Conservation (phyloP, 2,888 invertebrate genomes). For the Scaptomyza parva region DNA sequence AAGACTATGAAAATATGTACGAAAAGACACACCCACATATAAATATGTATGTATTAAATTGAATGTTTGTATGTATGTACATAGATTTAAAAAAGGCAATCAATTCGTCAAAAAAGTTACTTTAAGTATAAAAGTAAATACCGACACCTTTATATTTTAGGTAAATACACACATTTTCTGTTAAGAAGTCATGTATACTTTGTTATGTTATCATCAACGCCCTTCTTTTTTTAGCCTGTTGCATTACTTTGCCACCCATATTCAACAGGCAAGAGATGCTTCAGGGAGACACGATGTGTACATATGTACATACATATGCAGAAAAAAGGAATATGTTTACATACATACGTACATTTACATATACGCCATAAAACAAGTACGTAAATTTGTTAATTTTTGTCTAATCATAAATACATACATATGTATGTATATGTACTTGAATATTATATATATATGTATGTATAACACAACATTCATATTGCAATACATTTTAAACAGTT, state of each 20-base stretch:
- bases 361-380: no score
- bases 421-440: neutral
- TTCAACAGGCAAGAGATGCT: constrained; percentile 81
- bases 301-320: constrained; percentile 1
- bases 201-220: constrained; percentile 6
- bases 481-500: neutral
- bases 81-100: neutral
- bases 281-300: constrained; percentile 7
- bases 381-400: no score
- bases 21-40: constrained; percentile 43
- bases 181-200: neutral
- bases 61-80: constrained; percentile 2
- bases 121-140: neutral
- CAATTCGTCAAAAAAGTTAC: neutral
- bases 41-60: constrained; percentile 5
- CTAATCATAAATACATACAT: no score
- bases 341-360: no score
- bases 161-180: constrained; percentile 4
- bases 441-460: neutral
- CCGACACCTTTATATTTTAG: neutral
- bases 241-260: constrained; percentile 48
- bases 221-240: constrained; percentile 56
- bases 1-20: constrained; percentile 43
- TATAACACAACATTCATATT: neutral
- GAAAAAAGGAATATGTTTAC: no score